Evolutionary conservation across 1,140 invertebrate genomes (phyloP).

Genomic region (Pentalonia nigronervosa): DNA sequence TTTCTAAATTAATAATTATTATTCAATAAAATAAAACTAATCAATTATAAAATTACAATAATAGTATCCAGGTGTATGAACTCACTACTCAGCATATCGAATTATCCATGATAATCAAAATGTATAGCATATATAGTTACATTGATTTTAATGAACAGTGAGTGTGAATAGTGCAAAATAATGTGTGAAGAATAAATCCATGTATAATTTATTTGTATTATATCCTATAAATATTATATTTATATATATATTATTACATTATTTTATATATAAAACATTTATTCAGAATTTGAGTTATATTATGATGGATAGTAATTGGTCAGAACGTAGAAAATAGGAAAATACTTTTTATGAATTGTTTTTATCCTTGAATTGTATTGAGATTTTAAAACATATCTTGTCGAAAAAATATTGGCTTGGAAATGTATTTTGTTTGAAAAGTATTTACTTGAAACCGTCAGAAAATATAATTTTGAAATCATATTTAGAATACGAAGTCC

Average conservation of each 20-base stretch:
- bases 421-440: neutral
- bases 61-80: slow-evolving; percentile 49
- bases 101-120: slow-evolving; percentile 52
- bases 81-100: slow-evolving; percentile 17
- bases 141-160: slow-evolving; percentile 21
- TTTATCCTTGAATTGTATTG: neutral
- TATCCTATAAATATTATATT: neutral
- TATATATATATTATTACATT: too few relatives aligned
- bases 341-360: neutral
- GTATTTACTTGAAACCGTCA: neutral
- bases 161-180: neutral
- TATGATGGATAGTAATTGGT: neutral
- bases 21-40: neutral
- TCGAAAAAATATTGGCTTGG: neutral
- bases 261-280: neutral
- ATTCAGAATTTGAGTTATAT: neutral
- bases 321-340: neutral
- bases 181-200: neutral
- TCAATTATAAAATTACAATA: slow-evolving; percentile 38
- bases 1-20: neutral
- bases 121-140: slow-evolving; percentile 9
- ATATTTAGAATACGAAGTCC: too few relatives aligned
- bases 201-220: neutral
- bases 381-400: neutral
- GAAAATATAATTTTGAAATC: neutral